Conservation (phyloP, 2,113 vertebrate species). For the Mohoua ochrocephala region DNA sequence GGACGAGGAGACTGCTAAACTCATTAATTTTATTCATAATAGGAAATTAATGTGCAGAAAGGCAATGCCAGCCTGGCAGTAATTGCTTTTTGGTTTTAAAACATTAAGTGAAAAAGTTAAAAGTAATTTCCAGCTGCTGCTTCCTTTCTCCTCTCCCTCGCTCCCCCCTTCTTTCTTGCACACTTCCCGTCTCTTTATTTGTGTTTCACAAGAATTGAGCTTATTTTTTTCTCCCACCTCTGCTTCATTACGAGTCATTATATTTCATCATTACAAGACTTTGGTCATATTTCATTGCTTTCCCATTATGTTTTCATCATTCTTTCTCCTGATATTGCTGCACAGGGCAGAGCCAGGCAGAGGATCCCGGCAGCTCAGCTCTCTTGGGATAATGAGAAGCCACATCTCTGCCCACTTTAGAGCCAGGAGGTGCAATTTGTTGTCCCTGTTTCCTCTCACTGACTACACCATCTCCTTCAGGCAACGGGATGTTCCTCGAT, state of each 20-base stretch:
- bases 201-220: not conserved
- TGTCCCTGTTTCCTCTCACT: not conserved
- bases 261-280: constrained; percentile 22
- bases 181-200: not conserved
- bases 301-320: not conserved
- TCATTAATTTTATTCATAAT: constrained; percentile 71
- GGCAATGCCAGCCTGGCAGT: not conserved
- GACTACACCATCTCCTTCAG: not conserved
- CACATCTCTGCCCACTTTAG: not conserved
- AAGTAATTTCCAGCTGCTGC: not conserved
- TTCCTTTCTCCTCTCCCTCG: not conserved
- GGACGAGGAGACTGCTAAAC: constrained; percentile 56
- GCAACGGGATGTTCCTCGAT: not conserved
- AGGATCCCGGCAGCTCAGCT: not conserved
- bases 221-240: not conserved
- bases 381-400: not conserved
- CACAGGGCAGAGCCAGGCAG: not conserved
- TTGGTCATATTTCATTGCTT: constrained; percentile 14
- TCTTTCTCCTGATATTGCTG: not conserved
- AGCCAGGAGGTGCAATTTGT: not conserved
- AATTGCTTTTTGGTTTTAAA: constrained; percentile 58
- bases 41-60: constrained; percentile 66
- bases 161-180: not conserved
- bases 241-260: constrained; percentile 33
- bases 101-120: not conserved